Evolutionary conservation across 1,140 invertebrate species (phyloP), one percentile per base, ranked within the genome.

Genomic region (Drosophila varians): DNA sequence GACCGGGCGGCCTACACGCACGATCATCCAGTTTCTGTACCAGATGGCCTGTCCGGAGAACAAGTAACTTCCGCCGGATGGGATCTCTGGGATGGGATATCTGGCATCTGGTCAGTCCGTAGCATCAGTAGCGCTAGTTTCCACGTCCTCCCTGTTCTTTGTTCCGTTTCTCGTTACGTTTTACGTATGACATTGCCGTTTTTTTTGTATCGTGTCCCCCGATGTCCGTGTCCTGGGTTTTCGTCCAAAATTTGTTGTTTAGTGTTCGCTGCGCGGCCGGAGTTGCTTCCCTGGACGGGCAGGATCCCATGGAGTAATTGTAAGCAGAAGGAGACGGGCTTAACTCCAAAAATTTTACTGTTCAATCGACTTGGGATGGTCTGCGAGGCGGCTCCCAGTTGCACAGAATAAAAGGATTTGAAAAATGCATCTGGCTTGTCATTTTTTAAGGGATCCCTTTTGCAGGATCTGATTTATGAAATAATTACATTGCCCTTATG

Each of bases 1-100:
- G 93, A 93, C 92, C 25, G 94, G 94, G 6, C 90, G 94, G 60
- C 94, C 94, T 28, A 94, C 94, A 0, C 91, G 94, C 72, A 94
- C 94, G 7, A 49, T 95, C 4, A 92, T 94, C 2, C 92, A 94
- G 73, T 93, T 94, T 64, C 77, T 94, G 0, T 92, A 92, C 62
- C 93, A 93, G 75, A 88, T 93, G 77, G 92, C 93, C 21, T 93
- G 92, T 76, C 92, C 92, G 0, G 90, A 91, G 1, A 68, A 21
- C 47, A 78, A 86, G 48, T 89, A 64, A 43, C 16, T 28, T 5
- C 42, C 9, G 42, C 38, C 14, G 38, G 36, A 40, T 5, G 14
- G 38, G 38, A 18, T 18, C 38, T 7, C 36, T 38, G 36, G 36
- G 5, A 38, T 38, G 36, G n/a, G 36, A 38, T 4, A 23, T 58